Base-by-base conservation (phyloP, 2,113 vertebrate genomes). In the Myotis brandtii region DNA sequence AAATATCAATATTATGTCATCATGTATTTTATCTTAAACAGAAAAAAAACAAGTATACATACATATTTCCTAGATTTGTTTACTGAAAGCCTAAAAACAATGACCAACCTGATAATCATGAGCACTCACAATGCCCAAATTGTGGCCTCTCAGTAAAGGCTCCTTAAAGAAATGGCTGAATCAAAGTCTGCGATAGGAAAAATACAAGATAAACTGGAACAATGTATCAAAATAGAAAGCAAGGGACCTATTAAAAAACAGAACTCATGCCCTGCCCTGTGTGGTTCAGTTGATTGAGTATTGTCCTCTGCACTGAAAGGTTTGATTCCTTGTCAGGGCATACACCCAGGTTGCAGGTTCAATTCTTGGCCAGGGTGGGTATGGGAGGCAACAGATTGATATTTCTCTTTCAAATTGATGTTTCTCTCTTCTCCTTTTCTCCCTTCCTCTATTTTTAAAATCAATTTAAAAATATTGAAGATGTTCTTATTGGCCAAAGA, bases 1-100 rank as follows among this genome's bases (percentile, higher is more conserved):
- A 81, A 89, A 84, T n/a, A 70, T 76, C 16, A 72, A 40, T 73
- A 46, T 88, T 25, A 77, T 69, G 0, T 64, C 6, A 30, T 86
- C 73, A 66, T 70, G 5, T 76, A 70, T 80, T 92, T 86, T 86
- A 70, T 46, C 6, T 83, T 79, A 69, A 95, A 92, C 7, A 79
- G 70, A 72, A 64, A 84, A 64, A 84, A 56, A 76, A 8, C 40
- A 87, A 85, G 13, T 52, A 80, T 75, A 56, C n/a, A 76, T 73
- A 66, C 30, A 1, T 70, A 50, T 93, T 92, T 95, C 34, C 32
- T 94, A 72, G 62, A 46, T 67, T 84, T 94, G 3, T 77, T 48
- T 82, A 50, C 30, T 88, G 16, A 75, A 80, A 86, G 25, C 10
- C 40, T 48, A 85, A 46, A 89, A 92, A 70, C 7, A 70, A n/a